Percentiles rank a stretch among this genome's conserved stretches.
phyloP scores from a whole-genome alignment of 2,888 invertebrate species.

The Callimorpha dominula region DNA sequence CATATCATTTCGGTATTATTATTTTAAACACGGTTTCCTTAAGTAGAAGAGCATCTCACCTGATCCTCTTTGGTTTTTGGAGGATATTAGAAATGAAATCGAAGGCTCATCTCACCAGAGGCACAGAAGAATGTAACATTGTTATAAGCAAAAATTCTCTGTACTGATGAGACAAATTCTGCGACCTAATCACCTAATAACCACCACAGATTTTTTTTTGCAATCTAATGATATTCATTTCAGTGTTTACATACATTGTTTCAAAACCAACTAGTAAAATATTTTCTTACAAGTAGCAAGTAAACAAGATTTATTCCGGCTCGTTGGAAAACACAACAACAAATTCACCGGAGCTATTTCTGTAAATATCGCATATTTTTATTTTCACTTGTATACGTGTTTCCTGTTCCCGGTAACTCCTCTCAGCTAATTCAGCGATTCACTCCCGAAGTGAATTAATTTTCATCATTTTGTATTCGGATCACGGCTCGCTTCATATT shows the following conservation, averaged over 20 bases:
- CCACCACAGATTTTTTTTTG: no score
- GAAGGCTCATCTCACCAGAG: neutral
- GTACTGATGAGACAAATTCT: no score
- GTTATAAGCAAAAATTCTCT: no score
- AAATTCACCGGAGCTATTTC: conserved; percentile 10
- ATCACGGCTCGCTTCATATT: conserved; percentile 32
- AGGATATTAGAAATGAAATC: neutral
- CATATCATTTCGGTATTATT: neutral
- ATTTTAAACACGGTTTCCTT: neutral
- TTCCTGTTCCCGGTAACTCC: conserved; percentile 29
- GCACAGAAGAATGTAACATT: neutral
- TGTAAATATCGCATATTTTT: conserved; percentile 38
- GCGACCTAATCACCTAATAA: no score
- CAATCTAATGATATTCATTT: neutral
- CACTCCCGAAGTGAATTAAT: conserved; percentile 45
- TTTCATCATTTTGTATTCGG: conserved; percentile 44
- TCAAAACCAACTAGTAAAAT: neutral
- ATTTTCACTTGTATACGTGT: conserved; percentile 31
- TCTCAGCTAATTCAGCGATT: conserved; percentile 47
- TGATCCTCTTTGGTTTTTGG: neutral
- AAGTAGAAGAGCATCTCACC: neutral
- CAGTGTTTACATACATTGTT: neutral
- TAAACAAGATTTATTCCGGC: conserved; percentile 10
- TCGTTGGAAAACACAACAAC: conserved; percentile 11
- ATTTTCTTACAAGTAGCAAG: neutral